A percentile compares a stretch with the other conserved stretches of the same genome.
Conservation (phyloP, 1,140 invertebrate genomes). For the Calosoma granatense region DNA sequence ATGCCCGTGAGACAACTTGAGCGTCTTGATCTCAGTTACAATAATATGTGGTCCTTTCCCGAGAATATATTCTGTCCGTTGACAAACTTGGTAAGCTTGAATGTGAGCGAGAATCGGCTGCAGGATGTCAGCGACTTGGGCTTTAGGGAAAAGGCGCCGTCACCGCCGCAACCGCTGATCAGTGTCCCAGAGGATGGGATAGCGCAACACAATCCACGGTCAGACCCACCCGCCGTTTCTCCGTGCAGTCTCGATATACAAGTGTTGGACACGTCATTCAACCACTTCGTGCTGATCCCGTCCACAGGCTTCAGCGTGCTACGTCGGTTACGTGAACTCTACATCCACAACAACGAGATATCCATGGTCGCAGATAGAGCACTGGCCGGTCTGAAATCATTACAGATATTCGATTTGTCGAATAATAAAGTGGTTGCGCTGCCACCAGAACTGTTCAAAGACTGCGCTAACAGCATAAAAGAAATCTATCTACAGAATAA, state of each 20-base stretch:
- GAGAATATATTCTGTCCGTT: slow-evolving; percentile 75
- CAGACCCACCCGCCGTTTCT: slow-evolving; percentile 34
- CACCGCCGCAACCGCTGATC: slow-evolving; percentile 48
- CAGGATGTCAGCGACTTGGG: slow-evolving; percentile 74
- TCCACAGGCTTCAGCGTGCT: slow-evolving; percentile 68
- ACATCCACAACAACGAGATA: slow-evolving; percentile 76
- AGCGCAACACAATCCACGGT: slow-evolving; percentile 32
- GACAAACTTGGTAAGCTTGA: slow-evolving; percentile 62
- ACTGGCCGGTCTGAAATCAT: slow-evolving; percentile 60
- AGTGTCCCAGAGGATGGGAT: slow-evolving; percentile 42
- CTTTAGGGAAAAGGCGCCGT: slow-evolving; percentile 48
- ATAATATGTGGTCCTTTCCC: slow-evolving; percentile 82
- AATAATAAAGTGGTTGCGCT: slow-evolving; percentile 80
- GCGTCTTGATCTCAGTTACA: slow-evolving; percentile 73
- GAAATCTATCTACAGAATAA: slow-evolving; percentile 84
- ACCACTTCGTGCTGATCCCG: slow-evolving; percentile 72
- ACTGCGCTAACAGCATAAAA: slow-evolving; percentile 64
- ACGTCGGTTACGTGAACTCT: slow-evolving; percentile 60
- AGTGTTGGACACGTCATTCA: slow-evolving; percentile 70
- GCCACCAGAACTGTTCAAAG: slow-evolving; percentile 72
- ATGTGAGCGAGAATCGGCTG: slow-evolving; percentile 74
- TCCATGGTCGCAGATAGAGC: slow-evolving; percentile 74
- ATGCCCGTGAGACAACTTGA: slow-evolving; percentile 59
- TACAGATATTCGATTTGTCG: slow-evolving; percentile 74
- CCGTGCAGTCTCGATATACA: slow-evolving; percentile 70